Evolutionary conservation across 2,888 invertebrate genomes (phyloP).

Genomic region (Caenorhabditis sp.): DNA sequence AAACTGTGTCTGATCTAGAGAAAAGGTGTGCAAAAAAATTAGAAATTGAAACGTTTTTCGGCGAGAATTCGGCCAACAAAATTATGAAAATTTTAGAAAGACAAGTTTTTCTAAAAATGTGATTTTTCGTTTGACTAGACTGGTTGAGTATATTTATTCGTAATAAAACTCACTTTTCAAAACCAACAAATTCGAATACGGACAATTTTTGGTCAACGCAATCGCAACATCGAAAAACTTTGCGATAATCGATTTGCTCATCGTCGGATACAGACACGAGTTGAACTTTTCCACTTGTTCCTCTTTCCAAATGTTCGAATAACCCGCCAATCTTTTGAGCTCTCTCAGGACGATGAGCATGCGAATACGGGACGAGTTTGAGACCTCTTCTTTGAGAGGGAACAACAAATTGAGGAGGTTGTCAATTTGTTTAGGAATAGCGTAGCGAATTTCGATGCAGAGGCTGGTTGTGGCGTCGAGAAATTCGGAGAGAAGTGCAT

Average conservation of each 20-base stretch:
- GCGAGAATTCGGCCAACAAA: too few species aligned
- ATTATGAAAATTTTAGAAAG: too few species aligned
- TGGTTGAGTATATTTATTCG: too few species aligned
- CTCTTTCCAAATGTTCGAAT: conserved; percentile 52
- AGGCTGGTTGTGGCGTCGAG: conserved; percentile 41
- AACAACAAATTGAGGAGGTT: conserved; percentile 11
- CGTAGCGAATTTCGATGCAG: conserved; percentile 40
- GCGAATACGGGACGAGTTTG: background rate
- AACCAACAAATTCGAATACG: conserved; percentile 3
- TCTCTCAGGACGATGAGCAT: conserved; percentile 21
- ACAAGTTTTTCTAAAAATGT: too few species aligned
- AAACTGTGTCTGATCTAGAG: too few species aligned
- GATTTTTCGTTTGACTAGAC: too few species aligned
- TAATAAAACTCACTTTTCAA: conserved; percentile 12
- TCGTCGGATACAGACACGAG: conserved; percentile 5
- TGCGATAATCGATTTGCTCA: conserved; percentile 5
- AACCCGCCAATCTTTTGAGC: conserved; percentile 33
- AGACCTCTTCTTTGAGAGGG: background rate
- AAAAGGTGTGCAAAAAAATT: too few species aligned
- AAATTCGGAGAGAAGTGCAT: conserved; percentile 28
- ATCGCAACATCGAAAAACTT: conserved; percentile 23
- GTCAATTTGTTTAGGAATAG: conserved; percentile 41
- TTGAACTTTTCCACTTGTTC: conserved; percentile 36
- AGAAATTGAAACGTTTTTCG: too few species aligned
- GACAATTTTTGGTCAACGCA: conserved; percentile 13